Evolutionary conservation across 2,113 vertebrate genomes (phyloP), one percentile per base, ranked within the genome.

Genomic region (Varanus komodoensis): DNA sequence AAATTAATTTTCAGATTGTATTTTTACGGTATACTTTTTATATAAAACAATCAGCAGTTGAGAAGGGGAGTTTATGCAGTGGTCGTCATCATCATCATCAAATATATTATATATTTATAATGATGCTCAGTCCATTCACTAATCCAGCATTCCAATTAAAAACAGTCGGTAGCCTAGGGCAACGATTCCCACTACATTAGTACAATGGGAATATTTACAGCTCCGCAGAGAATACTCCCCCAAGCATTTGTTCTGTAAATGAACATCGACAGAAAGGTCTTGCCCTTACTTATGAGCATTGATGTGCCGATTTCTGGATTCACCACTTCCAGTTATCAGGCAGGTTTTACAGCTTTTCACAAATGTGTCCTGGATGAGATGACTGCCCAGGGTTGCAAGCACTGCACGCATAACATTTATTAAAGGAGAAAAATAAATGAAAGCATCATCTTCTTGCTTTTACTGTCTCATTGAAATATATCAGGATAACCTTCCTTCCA

Each of bases 221-320:
- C 74, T 88, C 94, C 94, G 0, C 86, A 79, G 94, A 95, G 94
- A 94, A 84, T 64, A 74, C 50, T 84, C 83, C 0, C 0, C 88
- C 4, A 80, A 83, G 78, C 89, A 79, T 94, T 91, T 96, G 92
- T 88, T 94, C 92, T 2, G 1, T 74, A 94, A 93, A 95, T 92
- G 89, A 96, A 81, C 95, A 91, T 6, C 88, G 93, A 95, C 95
- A 91, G 4, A 91, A 91, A 96, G 95, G 95, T 95, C 96, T 89
- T 93, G 95, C 92, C 95, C 95, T 95, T 69, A 87, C 95, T 96
- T 96, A 96, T 92, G 93, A 96, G 93, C 94, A 92, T 3, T 84
- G 95, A 94, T 95, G 93, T 86, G 90, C 0, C 89, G 83, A 44
- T 95, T 92, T 96, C 93, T 94, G 69, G 92, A 52, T 69, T 91